These are phyloP conservation scores for Hemicordylus capensis DNA, from an alignment of 2,113 vertebrate genomes.

Conservation along the genomic window DNA sequence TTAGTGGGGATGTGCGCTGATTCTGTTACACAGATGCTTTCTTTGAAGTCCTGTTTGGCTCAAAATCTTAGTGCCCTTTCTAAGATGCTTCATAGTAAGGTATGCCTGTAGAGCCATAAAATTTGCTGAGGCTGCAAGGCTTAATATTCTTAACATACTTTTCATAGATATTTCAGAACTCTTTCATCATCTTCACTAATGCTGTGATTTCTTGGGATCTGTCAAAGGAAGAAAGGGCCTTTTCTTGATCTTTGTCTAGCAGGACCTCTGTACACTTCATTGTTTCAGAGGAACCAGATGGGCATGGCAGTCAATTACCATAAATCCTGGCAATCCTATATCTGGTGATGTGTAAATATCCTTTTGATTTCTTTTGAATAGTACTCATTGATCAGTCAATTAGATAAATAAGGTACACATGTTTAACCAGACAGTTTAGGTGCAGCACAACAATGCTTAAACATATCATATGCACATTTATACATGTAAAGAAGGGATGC, in stretches of 20 bases:
- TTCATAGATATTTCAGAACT: slow-evolving; percentile 65
- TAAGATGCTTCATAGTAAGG: slow-evolving; percentile 60
- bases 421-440: slow-evolving; percentile 67
- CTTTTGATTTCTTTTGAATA: slow-evolving; percentile 73
- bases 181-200: slow-evolving; percentile 59
- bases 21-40: slow-evolving; percentile 72
- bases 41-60: slow-evolving; percentile 69
- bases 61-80: slow-evolving; percentile 52
- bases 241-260: slow-evolving; percentile 46
- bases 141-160: slow-evolving; percentile 68
- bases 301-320: slow-evolving; percentile 69
- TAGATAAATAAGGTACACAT: slow-evolving; percentile 68
- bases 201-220: slow-evolving; percentile 58
- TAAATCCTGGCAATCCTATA: slow-evolving; percentile 66
- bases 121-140: slow-evolving; percentile 50
- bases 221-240: slow-evolving; percentile 43
- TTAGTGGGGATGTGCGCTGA: slow-evolving; percentile 59
- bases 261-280: slow-evolving; percentile 57
- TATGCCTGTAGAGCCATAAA: slow-evolving; percentile 64
- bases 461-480: slow-evolving; percentile 68
- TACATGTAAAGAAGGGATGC: slow-evolving; percentile 38
- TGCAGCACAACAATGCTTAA: slow-evolving; percentile 68
- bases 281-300: slow-evolving; percentile 73
- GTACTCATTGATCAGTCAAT: slow-evolving; percentile 71
- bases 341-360: slow-evolving; percentile 71